Conservation (phyloP, 1,140 invertebrate species). For the Asobara japonica region DNA sequence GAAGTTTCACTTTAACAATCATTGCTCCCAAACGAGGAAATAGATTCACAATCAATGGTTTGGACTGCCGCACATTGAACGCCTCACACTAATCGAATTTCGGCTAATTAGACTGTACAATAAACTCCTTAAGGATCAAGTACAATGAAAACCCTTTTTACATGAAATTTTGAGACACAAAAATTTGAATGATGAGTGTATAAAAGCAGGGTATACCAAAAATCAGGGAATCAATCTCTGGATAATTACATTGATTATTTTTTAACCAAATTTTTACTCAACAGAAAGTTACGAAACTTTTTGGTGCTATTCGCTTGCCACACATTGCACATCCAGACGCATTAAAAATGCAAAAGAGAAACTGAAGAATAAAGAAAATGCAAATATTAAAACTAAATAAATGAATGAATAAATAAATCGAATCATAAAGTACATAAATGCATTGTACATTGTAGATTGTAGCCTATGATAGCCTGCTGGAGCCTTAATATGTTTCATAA, state of each 20-base stretch:
- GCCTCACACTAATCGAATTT: neutral
- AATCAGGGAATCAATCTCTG: neutral
- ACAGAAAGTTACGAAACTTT: constrained; percentile 16
- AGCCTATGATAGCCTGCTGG: constrained; percentile 64
- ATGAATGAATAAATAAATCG: constrained; percentile 7
- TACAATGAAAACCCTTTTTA: constrained; percentile 30
- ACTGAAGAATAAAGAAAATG: constrained; percentile 18
- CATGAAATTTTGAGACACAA: neutral
- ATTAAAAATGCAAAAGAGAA: constrained; percentile 18
- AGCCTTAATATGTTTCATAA: constrained; percentile 66
- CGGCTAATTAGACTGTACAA: constrained; percentile 18
- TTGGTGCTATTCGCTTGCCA: constrained; percentile 42
- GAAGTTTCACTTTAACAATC: too few relatives aligned
- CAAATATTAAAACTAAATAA: constrained; percentile 19
- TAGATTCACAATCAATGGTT: too few relatives aligned
- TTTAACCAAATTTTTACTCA: constrained; percentile 16
- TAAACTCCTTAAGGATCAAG: constrained; percentile 24
- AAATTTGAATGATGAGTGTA: too few relatives aligned
- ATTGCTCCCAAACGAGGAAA: too few relatives aligned
- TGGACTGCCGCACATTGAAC: too few relatives aligned
- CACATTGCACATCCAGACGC: constrained; percentile 66
- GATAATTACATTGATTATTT: neutral
- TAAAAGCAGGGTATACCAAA: too few relatives aligned
- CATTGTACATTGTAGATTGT: constrained; percentile 67
- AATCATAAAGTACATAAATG: constrained; percentile 56